phyloP scores from a whole-genome alignment of 2,888 invertebrate species.

The Homarus gammarus region DNA sequence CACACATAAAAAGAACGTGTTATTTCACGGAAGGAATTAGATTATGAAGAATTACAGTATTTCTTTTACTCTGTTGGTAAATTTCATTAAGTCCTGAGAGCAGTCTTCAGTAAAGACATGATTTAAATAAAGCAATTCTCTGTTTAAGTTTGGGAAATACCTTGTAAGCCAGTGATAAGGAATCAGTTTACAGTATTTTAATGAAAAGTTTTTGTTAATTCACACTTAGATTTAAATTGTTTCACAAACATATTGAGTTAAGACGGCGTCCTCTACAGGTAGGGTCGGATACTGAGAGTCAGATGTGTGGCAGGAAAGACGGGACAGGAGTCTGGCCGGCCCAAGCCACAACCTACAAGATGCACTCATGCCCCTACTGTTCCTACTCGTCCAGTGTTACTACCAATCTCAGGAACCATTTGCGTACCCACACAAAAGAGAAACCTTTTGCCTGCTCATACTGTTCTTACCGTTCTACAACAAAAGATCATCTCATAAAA shows the following conservation, averaged over 20 bases:
- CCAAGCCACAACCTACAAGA: constrained; percentile 38
- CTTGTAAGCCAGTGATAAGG: too few relatives aligned
- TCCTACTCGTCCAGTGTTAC: constrained; percentile 57
- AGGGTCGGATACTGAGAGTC: constrained; percentile 43
- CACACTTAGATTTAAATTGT: neutral
- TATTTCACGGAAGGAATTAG: too few relatives aligned
- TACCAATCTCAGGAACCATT: constrained; percentile 59
- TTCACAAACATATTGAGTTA: constrained; percentile 23
- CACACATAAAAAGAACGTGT: too few relatives aligned
- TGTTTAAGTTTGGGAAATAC: too few relatives aligned
- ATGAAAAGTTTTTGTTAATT: neutral
- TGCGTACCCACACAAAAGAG: constrained; percentile 64
- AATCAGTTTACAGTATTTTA: too few relatives aligned
- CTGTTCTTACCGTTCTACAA: constrained; percentile 59
- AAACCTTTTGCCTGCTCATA: constrained; percentile 52
- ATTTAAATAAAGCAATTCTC: too few relatives aligned
- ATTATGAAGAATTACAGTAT: too few relatives aligned
- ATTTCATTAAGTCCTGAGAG: too few relatives aligned
- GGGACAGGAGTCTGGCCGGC: constrained; percentile 10
- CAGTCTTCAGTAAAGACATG: too few relatives aligned
- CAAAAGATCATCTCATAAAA: constrained; percentile 58
- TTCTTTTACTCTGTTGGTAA: too few relatives aligned
- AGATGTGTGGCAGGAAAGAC: constrained; percentile 41
- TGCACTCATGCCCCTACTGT: constrained; percentile 51
- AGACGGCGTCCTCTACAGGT: constrained; percentile 60